phyloP scores from a whole-genome alignment of 2,113 vertebrate species.

The Vidua chalybeata region DNA sequence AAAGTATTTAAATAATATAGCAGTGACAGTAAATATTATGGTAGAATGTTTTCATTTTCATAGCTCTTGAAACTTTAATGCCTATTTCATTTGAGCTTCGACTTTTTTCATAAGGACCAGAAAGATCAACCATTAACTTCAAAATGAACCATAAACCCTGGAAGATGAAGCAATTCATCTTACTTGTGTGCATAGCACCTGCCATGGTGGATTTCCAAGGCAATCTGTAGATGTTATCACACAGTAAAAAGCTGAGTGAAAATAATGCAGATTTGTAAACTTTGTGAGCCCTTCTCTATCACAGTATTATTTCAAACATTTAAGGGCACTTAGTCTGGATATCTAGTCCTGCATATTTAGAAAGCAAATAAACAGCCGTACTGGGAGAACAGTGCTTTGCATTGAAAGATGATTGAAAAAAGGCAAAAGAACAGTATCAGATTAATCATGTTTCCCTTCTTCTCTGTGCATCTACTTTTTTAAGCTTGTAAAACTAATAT shows the following conservation, averaged over 20 bases:
- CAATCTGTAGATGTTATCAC: not conserved
- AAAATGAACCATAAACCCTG: not conserved
- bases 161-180: not conserved
- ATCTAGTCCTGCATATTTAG: not conserved
- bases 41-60: constrained; percentile 10
- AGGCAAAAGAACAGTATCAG: not conserved
- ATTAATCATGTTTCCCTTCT: not conserved
- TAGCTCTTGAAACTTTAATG: constrained; percentile 25
- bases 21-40: not conserved
- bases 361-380: not conserved
- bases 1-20: constrained; percentile 2
- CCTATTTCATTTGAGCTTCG: not conserved
- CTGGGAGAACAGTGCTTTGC: not conserved
- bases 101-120: not conserved
- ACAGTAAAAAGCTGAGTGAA: not conserved
- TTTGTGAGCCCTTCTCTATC: not conserved
- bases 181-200: not conserved
- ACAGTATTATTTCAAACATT: not conserved
- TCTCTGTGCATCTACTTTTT: not conserved
- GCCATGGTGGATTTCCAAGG: not conserved
- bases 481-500: not conserved
- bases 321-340: not conserved
- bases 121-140: constrained; percentile 13
- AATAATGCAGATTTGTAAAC: not conserved
- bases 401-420: not conserved